Evolutionary conservation across 2,888 invertebrate genomes (phyloP).

Genomic region (Epinotia brunnichana): DNA sequence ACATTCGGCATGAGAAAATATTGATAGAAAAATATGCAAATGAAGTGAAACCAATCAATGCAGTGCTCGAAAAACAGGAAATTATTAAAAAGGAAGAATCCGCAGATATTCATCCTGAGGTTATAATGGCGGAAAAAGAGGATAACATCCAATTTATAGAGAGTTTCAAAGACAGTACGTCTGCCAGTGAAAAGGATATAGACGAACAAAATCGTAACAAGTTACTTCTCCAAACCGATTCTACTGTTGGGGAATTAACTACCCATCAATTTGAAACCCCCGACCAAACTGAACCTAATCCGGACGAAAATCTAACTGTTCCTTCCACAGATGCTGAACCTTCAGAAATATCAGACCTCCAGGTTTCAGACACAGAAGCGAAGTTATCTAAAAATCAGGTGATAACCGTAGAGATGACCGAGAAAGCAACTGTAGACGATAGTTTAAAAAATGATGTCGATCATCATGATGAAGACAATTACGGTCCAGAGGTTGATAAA

Average conservation of each 20-base stretch:
- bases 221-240: not conserved
- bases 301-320: not conserved
- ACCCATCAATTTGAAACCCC: not conserved
- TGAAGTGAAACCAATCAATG: not conserved
- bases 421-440: not conserved
- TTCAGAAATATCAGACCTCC: not conserved
- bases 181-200: not conserved
- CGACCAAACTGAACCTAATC: not conserved
- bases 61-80: slow-evolving; percentile 1
- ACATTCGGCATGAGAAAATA: not conserved
- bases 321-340: not conserved
- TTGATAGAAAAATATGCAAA: not conserved
- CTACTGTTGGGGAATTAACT: not conserved
- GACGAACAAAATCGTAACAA: not conserved
- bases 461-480: not conserved
- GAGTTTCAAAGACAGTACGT: not conserved
- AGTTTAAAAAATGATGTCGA: not conserved
- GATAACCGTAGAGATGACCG: not conserved
- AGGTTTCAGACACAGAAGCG: not conserved
- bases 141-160: not conserved
- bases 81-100: not conserved
- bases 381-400: not conserved
- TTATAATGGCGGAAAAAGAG: too few species aligned
- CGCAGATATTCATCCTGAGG: not conserved
- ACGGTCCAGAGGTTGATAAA: not conserved